phyloP scores from a whole-genome alignment of 2,888 invertebrate genomes.

The Rotaria magnacalcarata region DNA sequence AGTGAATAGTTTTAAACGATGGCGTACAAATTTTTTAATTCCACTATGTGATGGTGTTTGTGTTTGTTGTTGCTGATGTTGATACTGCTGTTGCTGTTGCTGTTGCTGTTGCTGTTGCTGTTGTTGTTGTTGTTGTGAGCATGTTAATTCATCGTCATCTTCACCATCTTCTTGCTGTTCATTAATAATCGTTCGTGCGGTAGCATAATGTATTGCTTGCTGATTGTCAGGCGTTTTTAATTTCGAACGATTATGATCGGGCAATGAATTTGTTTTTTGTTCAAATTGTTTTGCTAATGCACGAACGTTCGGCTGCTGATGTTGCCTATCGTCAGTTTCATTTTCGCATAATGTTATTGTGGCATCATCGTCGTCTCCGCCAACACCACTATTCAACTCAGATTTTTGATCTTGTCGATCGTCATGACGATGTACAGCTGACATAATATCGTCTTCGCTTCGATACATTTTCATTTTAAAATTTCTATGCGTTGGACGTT shows the following conservation, averaged over 20 bases:
- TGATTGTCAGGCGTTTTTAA: not conserved
- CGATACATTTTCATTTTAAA: not conserved
- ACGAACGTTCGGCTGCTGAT: not conserved
- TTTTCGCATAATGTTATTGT: not conserved
- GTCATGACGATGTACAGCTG: not conserved
- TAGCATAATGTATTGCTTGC: not conserved
- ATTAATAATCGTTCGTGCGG: not conserved
- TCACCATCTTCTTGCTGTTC: not conserved
- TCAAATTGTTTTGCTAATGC: not conserved
- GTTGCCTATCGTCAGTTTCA: not conserved
- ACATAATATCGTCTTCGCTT: not conserved
- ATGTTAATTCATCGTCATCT: not conserved
- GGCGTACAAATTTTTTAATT: not conserved
- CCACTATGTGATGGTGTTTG: not conserved
- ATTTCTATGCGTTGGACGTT: not conserved
- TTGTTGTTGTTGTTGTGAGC: not conserved
- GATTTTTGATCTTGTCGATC: not conserved
- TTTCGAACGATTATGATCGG: not conserved
- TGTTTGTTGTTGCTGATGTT: not conserved
- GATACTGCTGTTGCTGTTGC: not conserved
- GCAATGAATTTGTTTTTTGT: not conserved
- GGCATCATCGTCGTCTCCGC: not conserved
- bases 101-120: not conserved
- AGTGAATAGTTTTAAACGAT: conserved; percentile 1
- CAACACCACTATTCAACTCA: no score